Base-by-base conservation (phyloP, 2,888 invertebrate genomes). In the Meandrusa payeni region DNA sequence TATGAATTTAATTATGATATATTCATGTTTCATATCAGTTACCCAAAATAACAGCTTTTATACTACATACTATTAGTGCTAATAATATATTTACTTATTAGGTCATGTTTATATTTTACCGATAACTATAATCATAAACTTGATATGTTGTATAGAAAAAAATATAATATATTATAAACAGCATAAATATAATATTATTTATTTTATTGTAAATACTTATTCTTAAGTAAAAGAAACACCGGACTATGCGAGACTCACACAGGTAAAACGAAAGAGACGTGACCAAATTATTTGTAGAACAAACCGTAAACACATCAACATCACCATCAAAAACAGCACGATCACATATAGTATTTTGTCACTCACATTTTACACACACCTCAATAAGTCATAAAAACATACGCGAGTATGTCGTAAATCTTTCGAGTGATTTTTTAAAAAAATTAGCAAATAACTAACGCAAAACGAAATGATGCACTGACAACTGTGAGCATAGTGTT, bases 221-320 rank as follows among this genome's bases (percentile, higher is more conserved):
- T n/a, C n/a, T n/a, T n/a, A n/a, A n/a, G n/a, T n/a, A n/a, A n/a
- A n/a, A n/a, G n/a, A 15, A 15, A 15, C 10, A n/a, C 20, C 20
- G 29, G 23, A 11, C 11, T 34, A 28, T 13, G 27, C 3, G 6
- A 19, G 17, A 24, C 9, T 27, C n/a, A 2, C 2, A 36, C 1
- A 19, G 2, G 23, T 39, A 23, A 44, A 39, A 29, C 50, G 47
- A 64, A 64, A 54, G 44, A 75, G 65, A 71, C 67, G 65, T 78
- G 72, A 79, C 69, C 64, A 72, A 69, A 67, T 52, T 62, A 69
- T 61, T 61, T 61, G 57, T 56, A 55, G 57, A 65, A 79, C 75
- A 68, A 65, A 77, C 77, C 76, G 72, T 78, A 76, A 77, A 77
- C 71, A 77, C 79, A 76, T 74, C 57, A 76, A 78, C 67, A 69